These are phyloP conservation scores for Phallusia fumigata DNA, from an alignment of 23 tunicate species.

Conservation along the genomic window DNA sequence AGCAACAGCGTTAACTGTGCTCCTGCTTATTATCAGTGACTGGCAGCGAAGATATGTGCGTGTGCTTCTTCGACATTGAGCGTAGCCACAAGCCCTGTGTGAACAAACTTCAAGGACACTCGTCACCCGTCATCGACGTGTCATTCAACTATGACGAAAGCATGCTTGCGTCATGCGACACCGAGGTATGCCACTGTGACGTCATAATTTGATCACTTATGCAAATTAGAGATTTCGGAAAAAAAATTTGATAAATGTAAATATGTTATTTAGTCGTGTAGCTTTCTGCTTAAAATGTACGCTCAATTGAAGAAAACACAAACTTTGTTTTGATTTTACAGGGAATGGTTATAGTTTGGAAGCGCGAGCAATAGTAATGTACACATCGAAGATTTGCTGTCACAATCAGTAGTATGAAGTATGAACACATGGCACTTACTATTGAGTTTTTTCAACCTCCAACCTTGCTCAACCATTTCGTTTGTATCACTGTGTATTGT, in stretches of 20 bases:
- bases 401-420: too few species aligned
- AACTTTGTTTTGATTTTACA: constrained; percentile 1
- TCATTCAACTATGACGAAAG: constrained; percentile 91
- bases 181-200: constrained; percentile 35
- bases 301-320: too few species aligned
- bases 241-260: too few species aligned
- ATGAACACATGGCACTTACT: too few species aligned
- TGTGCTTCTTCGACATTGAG: constrained; percentile 87
- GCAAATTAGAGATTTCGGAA: too few species aligned
- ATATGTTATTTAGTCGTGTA: neutral
- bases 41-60: constrained; percentile 86
- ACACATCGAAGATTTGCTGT: too few species aligned
- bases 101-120: constrained; percentile 87
- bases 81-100: constrained; percentile 47
- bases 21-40: constrained; percentile 41
- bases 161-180: constrained; percentile 84
- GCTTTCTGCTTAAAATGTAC: too few species aligned
- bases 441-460: too few species aligned
- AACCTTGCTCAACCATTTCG: too few species aligned
- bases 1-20: too few species aligned
- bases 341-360: constrained; percentile 54
- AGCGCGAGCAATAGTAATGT: constrained; percentile 19
- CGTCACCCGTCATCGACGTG: constrained; percentile 77
- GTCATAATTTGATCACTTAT: neutral
- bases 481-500: too few species aligned